Evolutionary conservation across 2,797 vertebrate genomes (phyloP), one percentile per base, ranked within the genome.

Genomic region (Enteromius treurensis): DNA sequence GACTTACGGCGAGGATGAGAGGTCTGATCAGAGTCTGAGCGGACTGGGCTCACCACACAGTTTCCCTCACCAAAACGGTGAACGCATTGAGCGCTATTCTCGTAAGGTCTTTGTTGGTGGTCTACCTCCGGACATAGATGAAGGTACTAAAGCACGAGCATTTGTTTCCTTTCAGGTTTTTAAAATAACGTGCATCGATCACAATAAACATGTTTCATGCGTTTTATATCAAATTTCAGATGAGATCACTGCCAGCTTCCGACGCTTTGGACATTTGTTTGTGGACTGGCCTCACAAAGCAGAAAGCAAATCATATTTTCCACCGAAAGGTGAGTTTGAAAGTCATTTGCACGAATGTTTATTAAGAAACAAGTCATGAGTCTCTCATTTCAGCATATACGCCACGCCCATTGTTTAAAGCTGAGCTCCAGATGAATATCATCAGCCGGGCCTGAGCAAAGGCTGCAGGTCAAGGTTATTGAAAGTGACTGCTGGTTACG

Each of bases 221-320:
- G 4, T 37, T 37, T 21, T 68, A 19, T 55, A 67, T 64, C 29
- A 26, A 29, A 81, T 89, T 85, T 75, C 88, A 99, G 98, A 99
- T 93, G 98, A 99, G 93, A 99, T 99, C 89, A 99, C 98, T 88
- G 97, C 98, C 89, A 99, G 98, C 91, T 99, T 99, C 92, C 96
- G 98, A 82, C 95, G 98, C 86, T 99, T 99, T 92, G 98, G 98
- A 88, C 98, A 98, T 93, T 93, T 99, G 92, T 98, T 99, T 91
- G 98, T 99, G 82, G 98, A 99, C 89, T 99, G 98, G 98, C 98
- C 98, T 79, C 98, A 99, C 92, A 99, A 99, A 92, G 98, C 98
- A 89, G 98, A 99, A 92, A 99, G 98, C 95, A 99, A 99, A 92
- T 99, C 98, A 80, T 99, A 99, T 85, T 99, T 99, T 89, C 98